Percentiles rank a stretch among this genome's conserved stretches.
phyloP scores from a whole-genome alignment of 2,888 invertebrate species.

The Pristionchus exspectatus region DNA sequence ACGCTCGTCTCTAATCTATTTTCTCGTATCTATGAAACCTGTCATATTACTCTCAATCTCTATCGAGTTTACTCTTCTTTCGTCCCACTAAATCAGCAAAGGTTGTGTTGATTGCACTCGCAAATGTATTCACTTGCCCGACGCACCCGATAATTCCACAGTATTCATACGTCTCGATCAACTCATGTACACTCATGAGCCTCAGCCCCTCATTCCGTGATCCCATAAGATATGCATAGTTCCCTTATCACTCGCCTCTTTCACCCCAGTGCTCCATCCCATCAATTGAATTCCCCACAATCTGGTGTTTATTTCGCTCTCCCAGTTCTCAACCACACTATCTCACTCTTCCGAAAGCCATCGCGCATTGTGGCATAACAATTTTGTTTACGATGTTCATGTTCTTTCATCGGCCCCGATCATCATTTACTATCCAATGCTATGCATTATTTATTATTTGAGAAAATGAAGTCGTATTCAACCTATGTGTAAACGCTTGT shows the following conservation, averaged over 20 bases:
- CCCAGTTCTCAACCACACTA: not conserved
- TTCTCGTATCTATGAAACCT: not conserved
- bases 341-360: not conserved
- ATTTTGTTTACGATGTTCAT: not conserved
- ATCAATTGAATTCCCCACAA: not conserved
- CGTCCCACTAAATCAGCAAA: not conserved
- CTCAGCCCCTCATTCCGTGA: not conserved
- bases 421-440: not conserved
- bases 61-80: slow-evolving; percentile 6
- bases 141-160: not conserved
- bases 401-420: slow-evolving; percentile 3
- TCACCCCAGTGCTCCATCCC: slow-evolving; percentile 6
- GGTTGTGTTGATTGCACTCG: not conserved
- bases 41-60: slow-evolving; percentile 10
- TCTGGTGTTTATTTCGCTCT: not conserved
- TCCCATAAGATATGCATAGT: not conserved
- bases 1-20: not conserved
- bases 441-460: slow-evolving; percentile 31
- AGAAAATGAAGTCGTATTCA: not conserved
- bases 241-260: not conserved
- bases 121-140: not conserved
- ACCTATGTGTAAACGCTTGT: not conserved
- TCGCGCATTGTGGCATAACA: slow-evolving; percentile 25
- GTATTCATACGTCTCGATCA: not conserved
- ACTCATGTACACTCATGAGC: not conserved